Conservation (phyloP, 2,797 vertebrate species). For the Myoxocephalus aenaeus region DNA sequence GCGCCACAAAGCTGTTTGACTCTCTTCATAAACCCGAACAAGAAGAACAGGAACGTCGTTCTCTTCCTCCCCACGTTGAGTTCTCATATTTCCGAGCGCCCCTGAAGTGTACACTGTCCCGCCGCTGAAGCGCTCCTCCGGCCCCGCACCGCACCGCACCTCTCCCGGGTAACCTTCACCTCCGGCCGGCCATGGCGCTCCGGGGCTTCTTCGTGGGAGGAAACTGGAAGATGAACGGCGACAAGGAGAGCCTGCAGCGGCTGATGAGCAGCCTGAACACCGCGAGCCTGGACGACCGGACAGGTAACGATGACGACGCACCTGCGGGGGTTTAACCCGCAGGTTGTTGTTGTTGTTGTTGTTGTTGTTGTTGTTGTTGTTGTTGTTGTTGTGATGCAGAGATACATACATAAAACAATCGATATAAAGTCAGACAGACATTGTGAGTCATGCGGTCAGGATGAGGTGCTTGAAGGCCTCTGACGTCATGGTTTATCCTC, state of each 20-base stretch:
- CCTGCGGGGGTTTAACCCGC: too few species aligned
- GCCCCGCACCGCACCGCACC: not conserved
- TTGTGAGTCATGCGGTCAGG: slow-evolving; percentile 39
- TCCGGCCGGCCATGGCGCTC: slow-evolving; percentile 79
- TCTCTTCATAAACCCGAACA: not conserved
- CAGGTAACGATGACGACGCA: slow-evolving; percentile 66
- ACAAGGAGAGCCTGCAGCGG: slow-evolving; percentile 86
- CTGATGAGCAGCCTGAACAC: slow-evolving; percentile 87
- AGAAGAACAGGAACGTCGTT: not conserved
- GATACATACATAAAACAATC: not conserved
- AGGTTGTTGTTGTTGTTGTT: too few species aligned
- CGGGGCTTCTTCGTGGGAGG: slow-evolving; percentile 93
- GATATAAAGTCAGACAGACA: not conserved
- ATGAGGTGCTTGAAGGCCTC: slow-evolving; percentile 30
- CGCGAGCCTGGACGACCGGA: slow-evolving; percentile 86
- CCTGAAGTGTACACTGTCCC: slow-evolving; percentile 39
- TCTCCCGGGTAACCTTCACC: not conserved
- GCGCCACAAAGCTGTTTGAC: not conserved
- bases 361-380: too few species aligned
- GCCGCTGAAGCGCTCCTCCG: not conserved
- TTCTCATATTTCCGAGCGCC: slow-evolving; percentile 25
- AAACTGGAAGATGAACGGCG: slow-evolving; percentile 96
- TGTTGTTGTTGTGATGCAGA: not conserved
- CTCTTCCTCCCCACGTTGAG: not conserved
- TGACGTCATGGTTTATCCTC: slow-evolving; percentile 15